Evolutionary conservation across 2,888 invertebrate species (phyloP), one percentile per base, ranked within the genome.

Genomic region (Polymixis lichenea): DNA sequence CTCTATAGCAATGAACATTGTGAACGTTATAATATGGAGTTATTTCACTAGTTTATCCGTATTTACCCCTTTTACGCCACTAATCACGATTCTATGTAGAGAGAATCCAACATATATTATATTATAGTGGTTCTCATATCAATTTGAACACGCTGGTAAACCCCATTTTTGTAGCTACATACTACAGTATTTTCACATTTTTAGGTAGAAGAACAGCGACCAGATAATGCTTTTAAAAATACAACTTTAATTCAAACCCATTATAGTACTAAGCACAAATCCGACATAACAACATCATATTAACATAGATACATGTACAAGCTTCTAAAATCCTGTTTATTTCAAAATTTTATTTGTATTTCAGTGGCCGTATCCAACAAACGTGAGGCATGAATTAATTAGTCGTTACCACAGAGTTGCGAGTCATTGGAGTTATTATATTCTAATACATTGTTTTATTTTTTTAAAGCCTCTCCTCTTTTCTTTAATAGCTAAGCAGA

Each of bases 381-480:
- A 70, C 68, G 72, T 71, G 78, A 43, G 67, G 75, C 56, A 75
- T 83, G 72, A 87, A 89, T 87, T 87, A 87, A 86, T 89, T 86
- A 85, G 78, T 67, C 78, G 72, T 32, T 38, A 9, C 28, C 66
- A 70, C 22, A 53, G 73, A 70, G 56, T 62, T 55, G 11, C 8
- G 0, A 53, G 15, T 13, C 1, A 46, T n/a, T 72, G 81, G 22
- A 77, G 60, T 69, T n/a, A n/a, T n/a, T n/a, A n/a, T n/a, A n/a
- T n/a, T 46, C 11, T 9, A 58, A 19, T 17, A 32, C 19, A 11
- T 13, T 25, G 7, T 25, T 25, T 46, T 25, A 19, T 46, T 38
- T 43, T 38, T 62, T 62, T 43, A n/a, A 0, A n/a, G 17, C 4
- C 7, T 13, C 32, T 38, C 22, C n/a, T 38, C 38, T 43, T 49